Conservation (phyloP, 2,888 invertebrate species). For the Agrenia bidenticulata region DNA sequence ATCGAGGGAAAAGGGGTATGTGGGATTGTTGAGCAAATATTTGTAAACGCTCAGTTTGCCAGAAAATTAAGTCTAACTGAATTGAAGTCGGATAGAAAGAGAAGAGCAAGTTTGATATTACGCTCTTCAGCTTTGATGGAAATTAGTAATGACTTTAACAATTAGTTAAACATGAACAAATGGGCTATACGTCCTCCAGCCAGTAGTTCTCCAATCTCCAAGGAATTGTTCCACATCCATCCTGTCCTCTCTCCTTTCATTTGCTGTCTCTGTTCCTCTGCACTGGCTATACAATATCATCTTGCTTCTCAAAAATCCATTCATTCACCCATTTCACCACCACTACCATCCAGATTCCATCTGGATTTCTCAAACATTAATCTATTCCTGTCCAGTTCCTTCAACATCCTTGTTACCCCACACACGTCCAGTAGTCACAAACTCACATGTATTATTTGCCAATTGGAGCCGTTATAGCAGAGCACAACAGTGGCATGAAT, state of each 20-base stretch:
- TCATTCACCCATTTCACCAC: background rate
- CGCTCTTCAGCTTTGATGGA: conserved; percentile 53
- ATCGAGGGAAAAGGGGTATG: conserved; percentile 47
- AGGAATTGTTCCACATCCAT: conserved; percentile 31
- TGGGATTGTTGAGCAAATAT: conserved; percentile 52
- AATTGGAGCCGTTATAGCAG: background rate
- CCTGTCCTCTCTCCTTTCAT: conserved; percentile 10
- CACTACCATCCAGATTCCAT: background rate
- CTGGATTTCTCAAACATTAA: background rate
- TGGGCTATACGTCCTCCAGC: conserved; percentile 44
- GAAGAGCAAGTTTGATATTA: conserved; percentile 32
- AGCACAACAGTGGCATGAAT: conserved; percentile 8
- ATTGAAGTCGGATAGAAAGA: conserved; percentile 40
- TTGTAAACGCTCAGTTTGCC: conserved; percentile 53
- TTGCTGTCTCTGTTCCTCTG: background rate
- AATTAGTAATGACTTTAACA: conserved; percentile 54
- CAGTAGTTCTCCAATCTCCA: conserved; percentile 34
- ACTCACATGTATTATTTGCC: conserved; percentile 1
- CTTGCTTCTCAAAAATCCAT: background rate
- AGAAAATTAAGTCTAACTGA: conserved; percentile 53
- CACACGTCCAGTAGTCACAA: background rate
- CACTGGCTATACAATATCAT: background rate
- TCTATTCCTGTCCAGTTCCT: background rate
- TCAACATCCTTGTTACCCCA: background rate
- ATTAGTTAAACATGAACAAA: conserved; percentile 54